Conservation (phyloP, 2,113 vertebrate genomes). For the Antechinus stuartii region DNA sequence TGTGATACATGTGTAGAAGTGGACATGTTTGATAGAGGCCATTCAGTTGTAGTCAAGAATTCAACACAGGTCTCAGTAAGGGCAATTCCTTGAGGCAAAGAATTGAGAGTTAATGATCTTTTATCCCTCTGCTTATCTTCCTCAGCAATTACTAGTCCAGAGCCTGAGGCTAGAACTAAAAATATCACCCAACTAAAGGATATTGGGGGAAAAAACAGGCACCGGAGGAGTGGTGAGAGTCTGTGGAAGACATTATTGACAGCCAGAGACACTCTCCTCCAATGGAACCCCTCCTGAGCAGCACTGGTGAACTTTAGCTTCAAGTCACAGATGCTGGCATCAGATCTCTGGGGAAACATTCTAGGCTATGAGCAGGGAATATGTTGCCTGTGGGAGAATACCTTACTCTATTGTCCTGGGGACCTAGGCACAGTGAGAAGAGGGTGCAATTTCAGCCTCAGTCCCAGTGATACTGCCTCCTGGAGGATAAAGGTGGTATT, state of each 20-base stretch:
- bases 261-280: background rate
- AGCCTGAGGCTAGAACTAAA: constrained; percentile 42
- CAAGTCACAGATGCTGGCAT: background rate
- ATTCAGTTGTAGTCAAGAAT: constrained; percentile 13
- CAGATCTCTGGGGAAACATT: background rate
- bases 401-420: constrained; percentile 53
- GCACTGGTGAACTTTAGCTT: background rate
- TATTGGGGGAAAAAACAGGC: constrained; percentile 9
- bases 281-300: background rate
- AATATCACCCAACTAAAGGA: constrained; percentile 21
- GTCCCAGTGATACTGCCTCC: constrained; percentile 10
- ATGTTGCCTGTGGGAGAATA: background rate
- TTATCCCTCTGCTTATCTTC: background rate
- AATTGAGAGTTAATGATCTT: background rate
- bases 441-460: background rate
- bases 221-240: background rate
- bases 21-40: constrained; percentile 27
- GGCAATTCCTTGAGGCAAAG: background rate
- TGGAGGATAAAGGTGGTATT: constrained; percentile 1
- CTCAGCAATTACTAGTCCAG: constrained; percentile 26
- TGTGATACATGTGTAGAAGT: background rate
- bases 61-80: background rate
- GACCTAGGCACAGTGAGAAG: constrained; percentile 37
- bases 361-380: background rate
- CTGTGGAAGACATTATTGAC: constrained; percentile 40